These are phyloP conservation scores for Enhydra lutris DNA, from an alignment of 2,113 vertebrate species.

Conservation along the genomic window DNA sequence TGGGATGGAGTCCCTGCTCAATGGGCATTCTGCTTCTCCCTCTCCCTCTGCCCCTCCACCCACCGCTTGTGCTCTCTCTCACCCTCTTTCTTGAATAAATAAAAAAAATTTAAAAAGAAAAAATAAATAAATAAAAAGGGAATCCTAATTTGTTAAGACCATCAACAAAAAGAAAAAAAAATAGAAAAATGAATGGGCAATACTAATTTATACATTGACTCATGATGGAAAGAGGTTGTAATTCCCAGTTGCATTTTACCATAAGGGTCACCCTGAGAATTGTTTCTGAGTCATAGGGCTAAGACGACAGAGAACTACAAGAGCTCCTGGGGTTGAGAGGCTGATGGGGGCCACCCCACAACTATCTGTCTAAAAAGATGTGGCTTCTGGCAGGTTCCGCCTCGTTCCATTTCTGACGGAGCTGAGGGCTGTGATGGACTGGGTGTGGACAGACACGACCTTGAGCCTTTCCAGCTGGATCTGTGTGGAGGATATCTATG, in stretches of 20 bases:
- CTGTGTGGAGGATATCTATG: conserved; percentile 99
- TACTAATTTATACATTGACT: not conserved
- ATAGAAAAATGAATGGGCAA: not conserved
- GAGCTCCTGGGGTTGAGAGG: not conserved
- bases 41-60: not conserved
- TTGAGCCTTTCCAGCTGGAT: conserved; percentile 99
- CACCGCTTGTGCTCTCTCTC: not conserved
- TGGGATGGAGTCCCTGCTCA: not conserved
- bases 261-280: not conserved
- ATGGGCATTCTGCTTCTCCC: not conserved
- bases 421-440: conserved; percentile 98
- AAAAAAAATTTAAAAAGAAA: not conserved
- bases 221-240: not conserved
- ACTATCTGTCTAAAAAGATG: conserved; percentile 16
- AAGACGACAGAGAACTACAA: not conserved
- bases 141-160: not conserved
- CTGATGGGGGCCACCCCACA: not conserved
- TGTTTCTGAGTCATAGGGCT: not conserved
- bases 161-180: not conserved
- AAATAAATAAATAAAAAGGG: not conserved
- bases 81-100: not conserved
- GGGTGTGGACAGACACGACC: conserved; percentile 99
- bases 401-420: conserved; percentile 97
- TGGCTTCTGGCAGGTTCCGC: conserved; percentile 88
- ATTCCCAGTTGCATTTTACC: not conserved